phyloP scores from a whole-genome alignment of 2,888 invertebrate species.

The Macrophya annulata region DNA sequence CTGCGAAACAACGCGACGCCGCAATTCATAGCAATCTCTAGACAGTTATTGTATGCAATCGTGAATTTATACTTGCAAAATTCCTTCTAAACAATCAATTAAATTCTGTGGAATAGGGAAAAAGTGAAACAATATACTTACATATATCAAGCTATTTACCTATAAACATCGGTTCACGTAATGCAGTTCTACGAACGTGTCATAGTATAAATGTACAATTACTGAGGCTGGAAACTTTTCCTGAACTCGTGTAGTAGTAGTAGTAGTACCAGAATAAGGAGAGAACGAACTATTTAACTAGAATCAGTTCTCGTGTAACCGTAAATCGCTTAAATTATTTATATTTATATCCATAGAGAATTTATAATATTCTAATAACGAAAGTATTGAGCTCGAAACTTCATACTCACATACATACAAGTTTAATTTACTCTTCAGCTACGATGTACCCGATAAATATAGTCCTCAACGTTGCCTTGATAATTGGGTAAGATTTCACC shows the following conservation, averaged over 20 bases:
- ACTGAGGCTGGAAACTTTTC: constrained; percentile 12
- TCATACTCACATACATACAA: background rate
- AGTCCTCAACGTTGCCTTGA: constrained; percentile 7
- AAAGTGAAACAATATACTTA: background rate
- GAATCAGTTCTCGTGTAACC: background rate
- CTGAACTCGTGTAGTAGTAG: background rate
- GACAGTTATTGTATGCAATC: background rate
- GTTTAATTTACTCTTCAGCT: background rate
- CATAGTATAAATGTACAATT: background rate
- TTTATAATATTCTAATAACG: background rate
- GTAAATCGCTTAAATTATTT: background rate
- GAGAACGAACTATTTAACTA: constrained; percentile 6
- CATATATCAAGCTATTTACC: background rate
- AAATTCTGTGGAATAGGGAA: background rate
- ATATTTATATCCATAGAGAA: background rate
- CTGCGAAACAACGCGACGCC: background rate
- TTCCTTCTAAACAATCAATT: background rate
- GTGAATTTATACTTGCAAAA: background rate
- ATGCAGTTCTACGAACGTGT: constrained; percentile 11
- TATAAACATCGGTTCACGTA: background rate
- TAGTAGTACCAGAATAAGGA: background rate
- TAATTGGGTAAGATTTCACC: constrained; percentile 42
- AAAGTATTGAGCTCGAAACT: background rate
- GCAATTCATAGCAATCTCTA: background rate
- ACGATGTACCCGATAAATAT: constrained; percentile 34